phyloP scores from a whole-genome alignment of 1,140 invertebrate species.

The Drosophila mauritiana region DNA sequence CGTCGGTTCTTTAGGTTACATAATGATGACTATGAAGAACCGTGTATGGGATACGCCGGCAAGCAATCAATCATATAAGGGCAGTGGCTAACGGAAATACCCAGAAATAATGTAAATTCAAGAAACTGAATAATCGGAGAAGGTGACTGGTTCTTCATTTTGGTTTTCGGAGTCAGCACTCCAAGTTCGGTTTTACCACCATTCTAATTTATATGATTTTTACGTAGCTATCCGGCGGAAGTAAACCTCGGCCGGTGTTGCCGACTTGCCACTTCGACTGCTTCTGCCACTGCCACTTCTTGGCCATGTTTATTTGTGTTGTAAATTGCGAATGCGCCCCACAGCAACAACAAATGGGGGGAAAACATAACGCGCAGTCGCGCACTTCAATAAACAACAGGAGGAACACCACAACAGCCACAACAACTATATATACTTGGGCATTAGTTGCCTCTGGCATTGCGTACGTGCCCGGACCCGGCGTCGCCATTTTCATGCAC shows the following conservation, averaged over 20 bases:
- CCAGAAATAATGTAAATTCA: slow-evolving; percentile 18
- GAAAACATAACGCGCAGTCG: slow-evolving; percentile 57
- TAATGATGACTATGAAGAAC: slow-evolving; percentile 53
- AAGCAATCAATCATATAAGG: slow-evolving; percentile 65
- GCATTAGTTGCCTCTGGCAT: slow-evolving; percentile 68
- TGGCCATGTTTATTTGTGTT: slow-evolving; percentile 73
- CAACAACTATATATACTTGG: slow-evolving; percentile 53
- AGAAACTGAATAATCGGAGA: slow-evolving; percentile 9
- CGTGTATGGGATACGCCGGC: slow-evolving; percentile 7
- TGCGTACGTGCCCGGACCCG: slow-evolving; percentile 79
- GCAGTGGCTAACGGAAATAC: slow-evolving; percentile 51
- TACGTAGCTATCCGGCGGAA: slow-evolving; percentile 81
- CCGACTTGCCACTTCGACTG: slow-evolving; percentile 23
- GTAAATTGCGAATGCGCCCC: slow-evolving; percentile 80
- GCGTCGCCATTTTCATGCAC: slow-evolving; percentile 55
- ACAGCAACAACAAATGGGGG: slow-evolving; percentile 43
- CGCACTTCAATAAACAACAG: slow-evolving; percentile 77
- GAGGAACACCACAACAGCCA: slow-evolving; percentile 48
- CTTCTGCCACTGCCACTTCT: slow-evolving; percentile 40
- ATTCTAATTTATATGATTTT: slow-evolving; percentile 81
- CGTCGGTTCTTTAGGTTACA: slow-evolving; percentile 2
- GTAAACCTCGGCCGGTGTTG: slow-evolving; percentile 68
- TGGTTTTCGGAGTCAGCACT: neutral
- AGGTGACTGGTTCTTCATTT: slow-evolving; percentile 11
- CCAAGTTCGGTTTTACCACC: slow-evolving; percentile 24